Evolutionary conservation across 2,888 invertebrate species (phyloP).

Genomic region (Timema cristinae): DNA sequence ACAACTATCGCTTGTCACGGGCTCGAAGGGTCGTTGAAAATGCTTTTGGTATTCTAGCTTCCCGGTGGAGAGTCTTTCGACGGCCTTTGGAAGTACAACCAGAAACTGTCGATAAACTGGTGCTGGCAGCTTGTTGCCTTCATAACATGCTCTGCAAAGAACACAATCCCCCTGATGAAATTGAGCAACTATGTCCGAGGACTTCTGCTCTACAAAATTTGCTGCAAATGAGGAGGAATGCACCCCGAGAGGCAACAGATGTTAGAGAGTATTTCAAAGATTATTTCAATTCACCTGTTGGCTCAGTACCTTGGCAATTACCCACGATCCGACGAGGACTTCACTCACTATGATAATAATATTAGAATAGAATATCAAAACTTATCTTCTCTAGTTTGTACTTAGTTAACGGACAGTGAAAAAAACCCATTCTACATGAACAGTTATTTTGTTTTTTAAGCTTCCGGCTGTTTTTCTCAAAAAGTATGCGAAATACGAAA

Average conservation of each 20-base stretch:
- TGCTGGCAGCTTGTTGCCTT: slow-evolving; percentile 16
- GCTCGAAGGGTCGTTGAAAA: slow-evolving; percentile 18
- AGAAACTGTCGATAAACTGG: slow-evolving; percentile 8
- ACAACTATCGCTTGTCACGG: slow-evolving; percentile 18
- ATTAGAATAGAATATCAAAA: too few relatives aligned
- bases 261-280: background rate
- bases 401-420: too few relatives aligned
- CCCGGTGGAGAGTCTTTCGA: slow-evolving; percentile 18
- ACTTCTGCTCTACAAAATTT: background rate
- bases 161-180: background rate
- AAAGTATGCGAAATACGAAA: too few relatives aligned
- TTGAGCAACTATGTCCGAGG: background rate
- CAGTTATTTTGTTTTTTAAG: too few relatives aligned
- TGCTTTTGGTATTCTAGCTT: slow-evolving; percentile 22
- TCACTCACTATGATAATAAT: too few relatives aligned
- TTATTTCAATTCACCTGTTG: background rate
- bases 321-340: too few relatives aligned
- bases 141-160: slow-evolving; percentile 19
- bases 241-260: background rate
- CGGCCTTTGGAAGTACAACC: background rate
- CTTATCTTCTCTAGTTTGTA: too few relatives aligned
- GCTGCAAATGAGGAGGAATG: background rate
- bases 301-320: background rate
- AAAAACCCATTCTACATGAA: too few relatives aligned
- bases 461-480: too few relatives aligned